Base-by-base conservation (phyloP, 2,888 invertebrate species). In the Mesopsocus fuscifrons region DNA sequence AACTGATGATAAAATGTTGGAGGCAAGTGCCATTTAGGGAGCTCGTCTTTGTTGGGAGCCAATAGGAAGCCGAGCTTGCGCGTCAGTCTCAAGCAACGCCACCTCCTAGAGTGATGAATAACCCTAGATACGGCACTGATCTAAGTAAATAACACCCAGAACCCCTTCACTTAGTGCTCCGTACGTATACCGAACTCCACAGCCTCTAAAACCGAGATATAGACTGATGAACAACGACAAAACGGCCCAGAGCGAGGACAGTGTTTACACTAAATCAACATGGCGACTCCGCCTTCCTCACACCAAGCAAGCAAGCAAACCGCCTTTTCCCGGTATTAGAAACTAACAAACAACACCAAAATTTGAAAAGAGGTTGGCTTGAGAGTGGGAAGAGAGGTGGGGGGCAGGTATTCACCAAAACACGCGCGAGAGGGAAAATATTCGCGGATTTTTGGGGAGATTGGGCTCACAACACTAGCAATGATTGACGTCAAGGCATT, bases 11-110 rank as follows among this genome's bases (percentile, higher is more conserved):
- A 53, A 52, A 52, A 50, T 51, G 51, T 51, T 52, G 49, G 47
- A 50, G 45, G 49, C 49, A 50, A 53, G 52, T 52, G 51, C 52
- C 53, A 52, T 52, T 52, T 49, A 50, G 50, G 49, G 51, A 51
- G 52, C 48, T 48, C 49, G 50, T 48, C 51, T 52, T 52, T 51
- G 47, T 47, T 49, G 48, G 45, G 49, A 45, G 46, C 53, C 53
- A 53, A 53, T 53, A 48, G 46, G 49, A 48, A 46, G 21, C 31
- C 50, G 50, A 50, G 50, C 48, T 50, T 49, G 50, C 48, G 50
- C 51, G 52, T 52, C 51, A 46, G 47, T 51, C 49, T 51, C 46
- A 38, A 20, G 5, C 38, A 38, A 18, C 38, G 20, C 38, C 38
- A 38, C 38, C 38, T 38, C 38, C 38, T 21, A n/a, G 38, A n/a